phyloP scores from a whole-genome alignment of 2,113 vertebrate species.

The Nibea coibor region DNA sequence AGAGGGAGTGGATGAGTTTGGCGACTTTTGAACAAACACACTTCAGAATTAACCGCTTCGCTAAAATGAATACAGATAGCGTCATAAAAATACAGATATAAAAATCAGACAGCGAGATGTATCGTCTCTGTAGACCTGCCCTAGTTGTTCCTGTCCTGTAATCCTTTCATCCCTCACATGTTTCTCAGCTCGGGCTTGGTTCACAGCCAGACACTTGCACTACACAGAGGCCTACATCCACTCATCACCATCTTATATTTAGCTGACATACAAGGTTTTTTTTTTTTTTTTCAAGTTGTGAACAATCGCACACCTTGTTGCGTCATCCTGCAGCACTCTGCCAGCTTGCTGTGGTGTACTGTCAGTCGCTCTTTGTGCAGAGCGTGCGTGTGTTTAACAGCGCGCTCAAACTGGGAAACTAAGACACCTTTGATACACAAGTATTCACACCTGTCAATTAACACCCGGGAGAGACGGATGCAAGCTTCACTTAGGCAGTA shows the following conservation, averaged over 20 bases:
- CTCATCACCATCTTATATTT: constrained; percentile 39
- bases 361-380: not conserved
- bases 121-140: not conserved
- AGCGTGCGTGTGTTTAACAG: constrained; percentile 17
- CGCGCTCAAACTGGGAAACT: constrained; percentile 24
- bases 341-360: constrained; percentile 14
- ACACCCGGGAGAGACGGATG: constrained; percentile 9
- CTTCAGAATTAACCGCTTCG: not conserved
- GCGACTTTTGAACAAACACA: not conserved
- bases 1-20: not conserved
- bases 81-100: not conserved
- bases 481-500: not conserved
- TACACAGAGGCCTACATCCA: constrained; percentile 4
- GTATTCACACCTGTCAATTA: constrained; percentile 40
- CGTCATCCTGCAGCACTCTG: constrained; percentile 24
- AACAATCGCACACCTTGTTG: constrained; percentile 43
- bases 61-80: not conserved
- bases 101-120: not conserved
- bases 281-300: constrained; percentile 6
- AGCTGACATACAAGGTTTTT: constrained; percentile 21
- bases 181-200: not conserved
- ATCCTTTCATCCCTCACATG: constrained; percentile 19
- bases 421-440: constrained; percentile 25
- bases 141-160: constrained; percentile 7
- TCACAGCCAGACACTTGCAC: constrained; percentile 18